Conservation (phyloP, 1,140 invertebrate species). For the Marisa cornuarietis region DNA sequence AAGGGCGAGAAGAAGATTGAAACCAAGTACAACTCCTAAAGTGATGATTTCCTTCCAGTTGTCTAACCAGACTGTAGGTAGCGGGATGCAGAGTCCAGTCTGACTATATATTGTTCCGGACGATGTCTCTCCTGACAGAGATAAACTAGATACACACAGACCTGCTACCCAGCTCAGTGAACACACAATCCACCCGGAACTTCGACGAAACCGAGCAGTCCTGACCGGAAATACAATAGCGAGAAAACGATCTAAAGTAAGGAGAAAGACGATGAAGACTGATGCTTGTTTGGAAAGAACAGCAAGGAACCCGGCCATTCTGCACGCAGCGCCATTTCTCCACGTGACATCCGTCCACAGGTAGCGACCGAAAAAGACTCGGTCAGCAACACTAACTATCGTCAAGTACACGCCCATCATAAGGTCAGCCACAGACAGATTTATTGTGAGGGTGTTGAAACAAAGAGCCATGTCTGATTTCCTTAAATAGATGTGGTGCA, state of each 20-base stretch:
- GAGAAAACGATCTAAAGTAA: slow-evolving; percentile 12
- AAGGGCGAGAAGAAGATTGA: slow-evolving; percentile 11
- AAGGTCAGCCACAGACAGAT: no score
- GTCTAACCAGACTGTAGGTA: background rate
- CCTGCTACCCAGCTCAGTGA: background rate
- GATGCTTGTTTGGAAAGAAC: slow-evolving; percentile 7
- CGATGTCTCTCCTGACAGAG: background rate
- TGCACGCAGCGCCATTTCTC: no score
- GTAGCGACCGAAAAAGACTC: no score
- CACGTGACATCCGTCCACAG: no score
- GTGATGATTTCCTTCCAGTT: background rate
- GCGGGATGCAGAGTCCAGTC: slow-evolving; percentile 9
- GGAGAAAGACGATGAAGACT: background rate
- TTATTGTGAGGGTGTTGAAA: no score
- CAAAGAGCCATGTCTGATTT: no score
- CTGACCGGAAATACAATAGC: background rate
- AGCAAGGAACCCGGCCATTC: slow-evolving; percentile 14
- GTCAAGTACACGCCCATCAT: no score
- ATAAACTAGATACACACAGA: background rate
- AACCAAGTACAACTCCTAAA: background rate
- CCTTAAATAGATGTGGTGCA: no score
- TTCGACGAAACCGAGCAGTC: background rate
- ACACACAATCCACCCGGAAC: background rate
- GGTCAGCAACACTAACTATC: no score
- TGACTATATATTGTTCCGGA: slow-evolving; percentile 6